phyloP scores from a whole-genome alignment of 2,797 vertebrate species.

The Ceryle rudis region DNA sequence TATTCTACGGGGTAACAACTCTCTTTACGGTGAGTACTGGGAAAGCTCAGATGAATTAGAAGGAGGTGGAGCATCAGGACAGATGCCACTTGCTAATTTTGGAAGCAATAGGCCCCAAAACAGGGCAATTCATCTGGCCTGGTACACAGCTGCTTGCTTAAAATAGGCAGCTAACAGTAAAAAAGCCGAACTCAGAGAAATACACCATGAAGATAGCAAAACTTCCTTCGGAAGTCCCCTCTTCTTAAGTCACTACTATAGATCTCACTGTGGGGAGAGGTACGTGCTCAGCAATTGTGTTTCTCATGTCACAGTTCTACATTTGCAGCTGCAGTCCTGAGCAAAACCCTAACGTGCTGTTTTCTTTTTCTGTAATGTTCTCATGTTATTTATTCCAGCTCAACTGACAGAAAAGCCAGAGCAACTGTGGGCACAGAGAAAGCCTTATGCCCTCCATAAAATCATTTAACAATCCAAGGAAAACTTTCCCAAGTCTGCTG shows the following conservation, averaged over 20 bases:
- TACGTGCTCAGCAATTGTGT: background rate
- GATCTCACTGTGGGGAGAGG: background rate
- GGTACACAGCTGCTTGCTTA: background rate
- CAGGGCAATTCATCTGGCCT: background rate
- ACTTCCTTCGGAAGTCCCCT: background rate
- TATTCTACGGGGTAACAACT: background rate
- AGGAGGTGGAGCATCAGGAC: background rate
- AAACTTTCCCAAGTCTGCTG: background rate
- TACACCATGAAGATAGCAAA: background rate
- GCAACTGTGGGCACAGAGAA: background rate
- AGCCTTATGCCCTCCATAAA: background rate
- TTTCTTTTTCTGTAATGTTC: background rate
- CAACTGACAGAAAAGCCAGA: background rate
- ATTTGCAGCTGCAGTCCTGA: background rate
- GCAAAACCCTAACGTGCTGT: rapidly evolving
- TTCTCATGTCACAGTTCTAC: background rate
- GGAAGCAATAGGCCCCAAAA: background rate
- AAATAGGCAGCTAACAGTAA: background rate
- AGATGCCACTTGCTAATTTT: background rate
- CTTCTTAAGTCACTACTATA: background rate
- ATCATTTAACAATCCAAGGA: background rate
- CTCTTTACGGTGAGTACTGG: background rate
- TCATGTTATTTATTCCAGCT: background rate
- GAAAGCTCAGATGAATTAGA: background rate
- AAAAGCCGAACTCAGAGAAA: background rate